Evolutionary conservation across 2,888 invertebrate genomes (phyloP), one percentile per base, ranked within the genome.

Genomic region (Meiosimyza decipiens): DNA sequence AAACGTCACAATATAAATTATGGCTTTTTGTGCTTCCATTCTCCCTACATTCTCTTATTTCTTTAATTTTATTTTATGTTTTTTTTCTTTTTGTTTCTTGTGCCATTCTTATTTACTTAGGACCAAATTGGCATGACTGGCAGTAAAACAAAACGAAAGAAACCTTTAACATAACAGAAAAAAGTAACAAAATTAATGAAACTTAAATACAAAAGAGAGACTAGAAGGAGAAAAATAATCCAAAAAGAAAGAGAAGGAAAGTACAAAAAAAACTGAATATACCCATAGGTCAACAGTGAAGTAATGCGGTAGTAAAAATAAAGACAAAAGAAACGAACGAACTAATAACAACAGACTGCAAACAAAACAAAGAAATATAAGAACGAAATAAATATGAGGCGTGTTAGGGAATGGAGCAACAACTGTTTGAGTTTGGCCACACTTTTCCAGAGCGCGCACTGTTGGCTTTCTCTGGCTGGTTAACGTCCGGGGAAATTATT

Each of bases 171-270:
- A 40, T 9, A 40, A 40, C 40, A 40, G 9, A 6, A 9, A 6
- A 40, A 40, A 6, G 9, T 40, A 40, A 40, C 40, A 40, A 40
- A 40, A 54, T 62, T 33, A 62, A 62, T 70, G 71, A 72, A 72
- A 81, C 80, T 81, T 80, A 76, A 80, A 81, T 81, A 79, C 80
- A 77, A 79, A 75, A 73, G 28, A 28, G 28, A 75, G 75, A 63
- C 47, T 57, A 18, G n/a, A 6, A 22, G 16, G 11, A 55, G 55
- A 60, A 33, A 54, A 16, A 40, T 40, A 9, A 40, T 40, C 9
- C 40, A 40, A 40, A 40, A 40, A 40, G 40, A 40, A 40, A 40
- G 40, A 9, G 9, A 40, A 40, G 9, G 9, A 40, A 40, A 40
- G 9, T 40, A 40, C 40, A 40, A 40, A 40, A 40, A 6, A 40